Evolutionary conservation across 1,140 invertebrate genomes (phyloP).

Genomic region (Drosophila sturtevanti): DNA sequence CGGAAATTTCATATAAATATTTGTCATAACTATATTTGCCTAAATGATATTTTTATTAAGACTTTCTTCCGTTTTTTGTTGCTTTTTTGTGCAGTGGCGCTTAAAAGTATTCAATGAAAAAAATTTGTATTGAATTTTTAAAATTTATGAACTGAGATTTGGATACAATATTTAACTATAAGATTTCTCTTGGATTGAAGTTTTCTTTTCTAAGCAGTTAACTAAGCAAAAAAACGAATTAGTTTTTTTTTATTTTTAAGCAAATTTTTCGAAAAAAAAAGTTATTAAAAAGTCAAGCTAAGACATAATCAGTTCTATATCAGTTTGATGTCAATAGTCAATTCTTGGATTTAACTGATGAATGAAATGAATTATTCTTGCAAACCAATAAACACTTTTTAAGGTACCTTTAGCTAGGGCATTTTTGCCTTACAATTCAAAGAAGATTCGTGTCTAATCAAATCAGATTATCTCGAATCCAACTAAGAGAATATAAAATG

Average conservation of each 20-base stretch:
- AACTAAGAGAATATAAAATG: constrained; percentile 38
- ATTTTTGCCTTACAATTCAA: neutral
- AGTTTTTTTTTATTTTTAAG: too few species aligned
- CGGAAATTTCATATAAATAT: constrained; percentile 53
- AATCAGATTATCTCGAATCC: neutral
- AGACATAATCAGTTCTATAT: too few species aligned
- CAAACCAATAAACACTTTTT: neutral
- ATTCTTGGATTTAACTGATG: too few species aligned
- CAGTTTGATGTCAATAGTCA: too few species aligned
- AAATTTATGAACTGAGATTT: neutral
- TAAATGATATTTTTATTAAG: neutral
- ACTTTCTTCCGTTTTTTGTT: neutral
- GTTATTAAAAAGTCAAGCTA: too few species aligned
- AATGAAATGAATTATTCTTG: neutral
- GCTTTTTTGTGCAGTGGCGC: neutral
- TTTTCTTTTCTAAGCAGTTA: too few species aligned
- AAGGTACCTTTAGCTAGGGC: neutral
- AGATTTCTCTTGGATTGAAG: too few species aligned
- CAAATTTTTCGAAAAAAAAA: too few species aligned
- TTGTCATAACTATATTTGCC: constrained; percentile 54
- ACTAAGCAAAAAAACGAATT: too few species aligned
- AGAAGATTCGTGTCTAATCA: neutral
- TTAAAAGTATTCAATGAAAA: neutral
- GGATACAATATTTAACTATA: too few species aligned
- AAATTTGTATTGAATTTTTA: neutral